Evolutionary conservation across 2,113 vertebrate genomes (phyloP).

Genomic region (Willisornis vidua): DNA sequence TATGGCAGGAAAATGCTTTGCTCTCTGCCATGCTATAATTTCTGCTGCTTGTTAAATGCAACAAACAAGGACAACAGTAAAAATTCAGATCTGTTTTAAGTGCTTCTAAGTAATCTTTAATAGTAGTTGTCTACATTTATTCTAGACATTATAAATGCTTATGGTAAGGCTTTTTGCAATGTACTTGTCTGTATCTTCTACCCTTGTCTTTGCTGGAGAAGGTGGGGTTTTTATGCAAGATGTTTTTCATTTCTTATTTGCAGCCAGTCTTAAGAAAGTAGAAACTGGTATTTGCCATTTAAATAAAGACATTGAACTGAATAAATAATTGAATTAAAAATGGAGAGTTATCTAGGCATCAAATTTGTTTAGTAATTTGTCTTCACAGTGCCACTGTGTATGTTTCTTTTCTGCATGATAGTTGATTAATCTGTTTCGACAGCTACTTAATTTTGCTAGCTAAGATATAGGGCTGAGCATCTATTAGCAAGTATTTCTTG

Average conservation of each 20-base stretch:
- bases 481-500: slow-evolving; percentile 1
- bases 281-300: background rate
- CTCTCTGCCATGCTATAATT: background rate
- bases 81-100: background rate
- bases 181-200: background rate
- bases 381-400: slow-evolving; percentile 7
- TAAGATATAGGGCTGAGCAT: slow-evolving; percentile 21
- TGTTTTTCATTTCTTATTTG: slow-evolving; percentile 25
- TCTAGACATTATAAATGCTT: background rate
- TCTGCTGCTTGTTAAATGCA: background rate
- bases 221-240: background rate
- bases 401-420: slow-evolving; percentile 40
- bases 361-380: slow-evolving; percentile 13
- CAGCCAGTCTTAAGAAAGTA: slow-evolving; percentile 20
- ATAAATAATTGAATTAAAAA: slow-evolving; percentile 65
- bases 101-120: background rate
- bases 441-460: slow-evolving; percentile 53
- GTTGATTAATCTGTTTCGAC: slow-evolving; percentile 40
- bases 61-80: background rate
- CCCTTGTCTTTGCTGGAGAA: slow-evolving; percentile 1
- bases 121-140: background rate
- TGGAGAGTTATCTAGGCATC: slow-evolving; percentile 16
- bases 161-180: background rate
- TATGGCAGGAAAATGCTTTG: background rate
- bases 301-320: slow-evolving; percentile 8